These are phyloP conservation scores for Temnothorax curvispinosus DNA, from an alignment of 1,140 invertebrate genomes.

Conservation along the genomic window DNA sequence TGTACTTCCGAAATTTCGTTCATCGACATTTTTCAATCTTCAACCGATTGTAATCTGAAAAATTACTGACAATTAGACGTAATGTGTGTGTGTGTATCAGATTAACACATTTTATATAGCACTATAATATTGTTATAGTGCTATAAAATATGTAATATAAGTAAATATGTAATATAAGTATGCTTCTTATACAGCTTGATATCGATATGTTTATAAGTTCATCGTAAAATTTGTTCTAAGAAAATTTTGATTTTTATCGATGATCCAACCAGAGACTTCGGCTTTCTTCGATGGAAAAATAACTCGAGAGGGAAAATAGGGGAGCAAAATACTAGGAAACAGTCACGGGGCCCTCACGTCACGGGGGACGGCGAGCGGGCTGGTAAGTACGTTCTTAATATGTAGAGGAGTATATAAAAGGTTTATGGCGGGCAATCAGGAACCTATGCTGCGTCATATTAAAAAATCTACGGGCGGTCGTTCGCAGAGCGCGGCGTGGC, in stretches of 20 bases:
- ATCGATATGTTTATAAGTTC: not conserved
- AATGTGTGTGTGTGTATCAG: too few relatives aligned
- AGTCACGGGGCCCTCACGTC: not conserved
- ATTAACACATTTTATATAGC: too few relatives aligned
- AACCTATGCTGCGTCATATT: constrained; percentile 70
- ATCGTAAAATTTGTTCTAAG: not conserved
- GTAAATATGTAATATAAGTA: too few relatives aligned
- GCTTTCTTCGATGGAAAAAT: not conserved
- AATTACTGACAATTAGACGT: not conserved
- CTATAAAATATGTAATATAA: too few relatives aligned
- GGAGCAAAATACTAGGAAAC: not conserved
- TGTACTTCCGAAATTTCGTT: not conserved
- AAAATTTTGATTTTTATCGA: not conserved
- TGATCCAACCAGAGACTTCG: not conserved
- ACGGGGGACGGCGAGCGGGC: not conserved
- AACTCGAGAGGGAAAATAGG: not conserved
- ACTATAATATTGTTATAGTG: too few relatives aligned
- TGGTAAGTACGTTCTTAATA: constrained; percentile 66
- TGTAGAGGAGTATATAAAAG: constrained; percentile 69
- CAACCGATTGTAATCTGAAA: not conserved
- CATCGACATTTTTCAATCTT: not conserved
- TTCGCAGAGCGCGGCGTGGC: constrained; percentile 28
- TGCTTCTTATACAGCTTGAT: not conserved
- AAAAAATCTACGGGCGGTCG: constrained; percentile 69
- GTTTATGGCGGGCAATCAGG: constrained; percentile 71